Percentiles rank a stretch among this genome's conserved stretches.
Evolutionary conservation across 2,113 vertebrate species (phyloP).

Genomic region (Lepisosteus osseus): DNA sequence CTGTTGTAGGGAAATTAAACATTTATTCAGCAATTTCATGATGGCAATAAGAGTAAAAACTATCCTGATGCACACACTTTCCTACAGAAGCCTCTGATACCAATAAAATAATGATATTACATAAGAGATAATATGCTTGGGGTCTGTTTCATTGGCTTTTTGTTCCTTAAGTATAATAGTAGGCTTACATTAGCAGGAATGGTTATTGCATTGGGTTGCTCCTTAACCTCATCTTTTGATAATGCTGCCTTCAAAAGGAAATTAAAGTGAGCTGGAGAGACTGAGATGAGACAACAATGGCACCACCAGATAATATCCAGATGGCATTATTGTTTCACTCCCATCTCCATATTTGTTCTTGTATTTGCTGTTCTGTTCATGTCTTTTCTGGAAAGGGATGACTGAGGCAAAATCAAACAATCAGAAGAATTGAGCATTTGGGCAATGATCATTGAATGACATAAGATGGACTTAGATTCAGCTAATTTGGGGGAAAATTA

Average conservation of each 20-base stretch:
- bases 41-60: no score
- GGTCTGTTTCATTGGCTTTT: constrained; percentile 25
- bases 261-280: constrained; percentile 58
- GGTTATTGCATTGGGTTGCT: constrained; percentile 54
- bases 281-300: constrained; percentile 50
- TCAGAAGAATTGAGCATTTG: no score
- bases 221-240: constrained; percentile 59
- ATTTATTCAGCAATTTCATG: no score
- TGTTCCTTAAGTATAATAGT: constrained; percentile 37
- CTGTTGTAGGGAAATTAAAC: neutral
- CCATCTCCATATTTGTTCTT: constrained; percentile 9
- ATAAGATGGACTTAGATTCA: no score
- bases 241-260: constrained; percentile 63
- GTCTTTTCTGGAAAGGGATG: neutral
- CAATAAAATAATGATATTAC: constrained; percentile 17
- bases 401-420: neutral
- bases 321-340: constrained; percentile 17
- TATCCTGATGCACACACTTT: neutral
- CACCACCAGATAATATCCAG: constrained; percentile 21
- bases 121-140: constrained; percentile 15
- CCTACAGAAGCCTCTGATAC: constrained; percentile 10
- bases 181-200: constrained; percentile 32
- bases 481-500: no score
- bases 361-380: neutral
- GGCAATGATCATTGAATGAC: no score